Percentiles rank a stretch among this genome's conserved stretches.
These are phyloP conservation scores for Beroe forskalii DNA, from an alignment of 37 sponge, comb jelly and placozoan species.

Conservation along the genomic window DNA sequence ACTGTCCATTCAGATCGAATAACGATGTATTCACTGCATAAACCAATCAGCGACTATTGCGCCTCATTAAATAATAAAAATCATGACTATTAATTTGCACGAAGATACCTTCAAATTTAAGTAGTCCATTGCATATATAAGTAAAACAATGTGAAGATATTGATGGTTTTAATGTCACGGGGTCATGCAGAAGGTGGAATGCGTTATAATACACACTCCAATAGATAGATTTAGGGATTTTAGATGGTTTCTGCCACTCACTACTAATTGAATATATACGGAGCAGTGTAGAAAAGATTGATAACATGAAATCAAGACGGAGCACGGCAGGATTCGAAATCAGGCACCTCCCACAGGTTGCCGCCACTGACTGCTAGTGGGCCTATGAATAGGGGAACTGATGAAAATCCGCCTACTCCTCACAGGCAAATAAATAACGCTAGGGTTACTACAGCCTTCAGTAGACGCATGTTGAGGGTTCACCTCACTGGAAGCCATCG, in stretches of 20 bases:
- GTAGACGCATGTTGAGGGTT: neutral
- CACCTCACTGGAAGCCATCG: neutral
- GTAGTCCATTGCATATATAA: too few species aligned
- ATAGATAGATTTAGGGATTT: neutral
- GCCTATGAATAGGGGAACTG: too few species aligned
- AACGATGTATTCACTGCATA: too few species aligned
- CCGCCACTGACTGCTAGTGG: too few species aligned
- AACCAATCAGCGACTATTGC: too few species aligned
- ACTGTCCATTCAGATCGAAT: too few species aligned
- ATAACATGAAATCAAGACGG: too few species aligned
- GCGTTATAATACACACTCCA: neutral
- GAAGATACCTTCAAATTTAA: neutral
- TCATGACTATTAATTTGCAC: neutral
- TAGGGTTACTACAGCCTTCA: neutral
- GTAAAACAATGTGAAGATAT: neutral
- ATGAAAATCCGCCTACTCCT: too few species aligned
- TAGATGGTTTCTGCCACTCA: conserved; percentile 56
- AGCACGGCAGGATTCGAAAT: too few species aligned
- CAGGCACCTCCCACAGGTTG: too few species aligned
- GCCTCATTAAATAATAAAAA: too few species aligned
- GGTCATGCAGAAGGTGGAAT: neutral
- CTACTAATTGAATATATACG: neutral
- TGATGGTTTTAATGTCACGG: neutral
- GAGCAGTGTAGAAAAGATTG: neutral
- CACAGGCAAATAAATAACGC: neutral